A percentile compares a stretch with the other conserved stretches of the same genome.
phyloP scores from a whole-genome alignment of 2,888 invertebrate genomes.

The Belgica antarctica region DNA sequence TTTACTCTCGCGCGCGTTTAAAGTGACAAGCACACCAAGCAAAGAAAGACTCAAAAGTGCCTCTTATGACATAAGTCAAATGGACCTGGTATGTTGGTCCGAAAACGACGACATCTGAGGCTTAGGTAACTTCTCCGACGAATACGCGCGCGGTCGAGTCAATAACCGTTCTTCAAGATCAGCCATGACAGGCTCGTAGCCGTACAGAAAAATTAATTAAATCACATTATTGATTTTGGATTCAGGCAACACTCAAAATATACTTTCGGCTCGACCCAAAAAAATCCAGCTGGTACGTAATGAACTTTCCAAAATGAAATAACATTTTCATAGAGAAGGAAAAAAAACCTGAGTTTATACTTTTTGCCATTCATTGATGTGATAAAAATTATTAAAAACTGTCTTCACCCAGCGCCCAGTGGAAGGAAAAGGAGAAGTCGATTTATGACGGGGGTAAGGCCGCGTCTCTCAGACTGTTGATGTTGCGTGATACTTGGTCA shows the following conservation, averaged over 20 bases:
- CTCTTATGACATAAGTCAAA: too few species aligned
- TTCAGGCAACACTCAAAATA: neutral
- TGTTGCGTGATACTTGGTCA: constrained; percentile 18
- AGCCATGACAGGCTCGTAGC: neutral
- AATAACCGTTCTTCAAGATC: neutral
- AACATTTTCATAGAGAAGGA: constrained; percentile 16
- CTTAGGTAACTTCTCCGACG: neutral
- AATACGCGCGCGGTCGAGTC: neutral
- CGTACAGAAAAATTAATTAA: neutral
- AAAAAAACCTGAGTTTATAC: too few species aligned
- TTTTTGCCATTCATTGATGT: constrained; percentile 14
- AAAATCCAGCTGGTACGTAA: constrained; percentile 9
- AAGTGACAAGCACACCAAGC: too few species aligned
- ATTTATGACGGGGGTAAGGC: neutral
- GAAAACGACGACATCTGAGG: too few species aligned
- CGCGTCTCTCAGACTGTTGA: neutral
- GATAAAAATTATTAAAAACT: neutral
- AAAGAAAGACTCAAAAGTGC: too few species aligned
- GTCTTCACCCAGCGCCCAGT: neutral
- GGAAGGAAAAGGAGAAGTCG: neutral
- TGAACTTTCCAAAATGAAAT: constrained; percentile 17
- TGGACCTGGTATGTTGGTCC: too few species aligned
- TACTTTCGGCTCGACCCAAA: neutral
- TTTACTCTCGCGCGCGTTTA: too few species aligned
- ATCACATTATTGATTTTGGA: constrained; percentile 1